Conservation (phyloP, 2,797 vertebrate genomes). For the Sebastes cheni region DNA sequence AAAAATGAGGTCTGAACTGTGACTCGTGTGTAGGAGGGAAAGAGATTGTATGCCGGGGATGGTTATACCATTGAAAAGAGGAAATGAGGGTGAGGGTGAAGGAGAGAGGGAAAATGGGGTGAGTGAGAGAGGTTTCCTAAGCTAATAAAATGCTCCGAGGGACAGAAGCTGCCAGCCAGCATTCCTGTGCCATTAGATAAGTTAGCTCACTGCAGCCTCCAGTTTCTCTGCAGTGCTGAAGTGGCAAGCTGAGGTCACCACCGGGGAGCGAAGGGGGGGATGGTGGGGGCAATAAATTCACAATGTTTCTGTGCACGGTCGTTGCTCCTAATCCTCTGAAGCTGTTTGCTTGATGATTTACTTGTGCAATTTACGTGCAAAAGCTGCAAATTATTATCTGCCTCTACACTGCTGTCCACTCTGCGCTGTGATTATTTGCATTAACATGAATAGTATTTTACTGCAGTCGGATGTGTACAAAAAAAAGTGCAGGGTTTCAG, state of each 20-base stretch:
- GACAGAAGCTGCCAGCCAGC: slow-evolving; percentile 80
- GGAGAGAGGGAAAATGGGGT: slow-evolving; percentile 69
- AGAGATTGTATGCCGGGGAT: slow-evolving; percentile 57
- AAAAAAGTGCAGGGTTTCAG: not conserved
- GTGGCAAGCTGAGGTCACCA: slow-evolving; percentile 80
- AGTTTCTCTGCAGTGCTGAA: slow-evolving; percentile 82
- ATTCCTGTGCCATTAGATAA: slow-evolving; percentile 85
- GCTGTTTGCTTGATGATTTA: slow-evolving; percentile 47
- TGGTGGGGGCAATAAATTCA: slow-evolving; percentile 60
- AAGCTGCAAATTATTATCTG: slow-evolving; percentile 28
- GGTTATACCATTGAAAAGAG: slow-evolving; percentile 72
- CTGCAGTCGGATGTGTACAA: not conserved
- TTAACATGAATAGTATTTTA: slow-evolving; percentile 4
- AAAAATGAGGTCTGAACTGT: slow-evolving; percentile 71
- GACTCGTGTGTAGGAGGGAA: slow-evolving; percentile 58
- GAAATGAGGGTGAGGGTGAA: slow-evolving; percentile 69
- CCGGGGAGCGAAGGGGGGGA: slow-evolving; percentile 39
- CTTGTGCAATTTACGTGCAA: slow-evolving; percentile 26
- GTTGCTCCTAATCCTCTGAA: slow-evolving; percentile 53
- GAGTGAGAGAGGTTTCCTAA: slow-evolving; percentile 75
- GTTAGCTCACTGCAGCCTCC: slow-evolving; percentile 77
- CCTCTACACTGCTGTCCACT: not conserved
- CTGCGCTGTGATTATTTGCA: not conserved
- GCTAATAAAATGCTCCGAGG: slow-evolving; percentile 81
- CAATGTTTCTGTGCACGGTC: slow-evolving; percentile 49